These are phyloP conservation scores for Papilio helenus DNA, from an alignment of 1,140 invertebrate species.

Conservation along the genomic window DNA sequence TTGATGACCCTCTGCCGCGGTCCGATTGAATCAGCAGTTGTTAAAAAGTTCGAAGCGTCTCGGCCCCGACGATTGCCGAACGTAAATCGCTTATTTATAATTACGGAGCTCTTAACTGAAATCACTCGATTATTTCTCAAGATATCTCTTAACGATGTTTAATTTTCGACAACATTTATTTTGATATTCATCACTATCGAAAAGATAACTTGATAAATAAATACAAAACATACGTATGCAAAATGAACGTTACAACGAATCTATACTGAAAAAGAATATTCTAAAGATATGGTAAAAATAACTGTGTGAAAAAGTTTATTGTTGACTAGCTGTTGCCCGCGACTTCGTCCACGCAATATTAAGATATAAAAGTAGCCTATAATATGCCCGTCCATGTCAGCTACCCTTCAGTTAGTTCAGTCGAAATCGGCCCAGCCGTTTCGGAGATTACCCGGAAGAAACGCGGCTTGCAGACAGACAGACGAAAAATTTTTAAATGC, in stretches of 20 bases:
- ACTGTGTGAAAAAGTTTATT: too few species aligned
- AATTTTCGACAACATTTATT: slow-evolving; percentile 23
- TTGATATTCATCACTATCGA: not conserved
- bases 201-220: slow-evolving; percentile 8
- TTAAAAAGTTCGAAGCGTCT: slow-evolving; percentile 71
- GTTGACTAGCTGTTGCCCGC: too few species aligned
- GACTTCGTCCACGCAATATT: too few species aligned
- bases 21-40: slow-evolving; percentile 68
- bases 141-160: slow-evolving; percentile 41
- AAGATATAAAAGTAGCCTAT: too few species aligned
- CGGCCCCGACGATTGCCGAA: slow-evolving; percentile 59
- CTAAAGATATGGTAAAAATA: not conserved
- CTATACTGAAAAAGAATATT: not conserved
- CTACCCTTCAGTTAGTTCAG: too few species aligned
- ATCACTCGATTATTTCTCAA: slow-evolving; percentile 48
- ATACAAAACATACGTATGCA: not conserved
- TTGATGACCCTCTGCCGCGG: slow-evolving; percentile 75
- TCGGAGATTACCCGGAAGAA: too few species aligned
- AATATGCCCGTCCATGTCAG: too few species aligned
- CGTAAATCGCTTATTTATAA: slow-evolving; percentile 69
- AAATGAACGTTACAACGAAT: not conserved
- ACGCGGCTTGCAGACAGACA: too few species aligned
- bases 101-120: slow-evolving; percentile 51
- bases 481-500: too few species aligned
- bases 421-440: too few species aligned